A percentile compares a stretch with the other conserved stretches of the same genome.
phyloP scores from a whole-genome alignment of 1,140 invertebrate species.

The Calycopis cecrops region DNA sequence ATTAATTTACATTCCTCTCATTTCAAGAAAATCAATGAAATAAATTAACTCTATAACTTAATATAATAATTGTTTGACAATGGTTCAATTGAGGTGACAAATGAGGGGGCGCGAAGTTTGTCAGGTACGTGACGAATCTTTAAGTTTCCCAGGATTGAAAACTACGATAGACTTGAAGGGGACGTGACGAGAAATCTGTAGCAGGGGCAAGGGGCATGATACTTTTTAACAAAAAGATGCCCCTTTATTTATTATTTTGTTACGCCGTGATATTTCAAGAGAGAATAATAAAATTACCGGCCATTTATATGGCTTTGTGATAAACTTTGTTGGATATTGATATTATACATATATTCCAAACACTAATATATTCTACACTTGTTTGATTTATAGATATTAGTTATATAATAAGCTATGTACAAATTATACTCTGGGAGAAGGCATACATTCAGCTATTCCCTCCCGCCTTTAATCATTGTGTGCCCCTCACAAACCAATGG shows the following conservation, averaged over 20 bases:
- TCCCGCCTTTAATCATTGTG: too few relatives aligned
- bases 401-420: too few relatives aligned
- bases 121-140: constrained; percentile 67
- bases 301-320: constrained; percentile 3
- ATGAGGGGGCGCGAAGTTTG: constrained; percentile 43
- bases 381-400: too few relatives aligned
- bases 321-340: too few relatives aligned
- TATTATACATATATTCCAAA: too few relatives aligned
- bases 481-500: too few relatives aligned
- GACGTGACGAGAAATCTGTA: constrained; percentile 58
- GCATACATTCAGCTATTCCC: too few relatives aligned
- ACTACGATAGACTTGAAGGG: constrained; percentile 58
- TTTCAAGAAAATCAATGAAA: too few relatives aligned
- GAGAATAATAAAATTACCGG: constrained; percentile 18
- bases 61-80: constrained; percentile 25
- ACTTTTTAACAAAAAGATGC: constrained; percentile 11
- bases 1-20: too few relatives aligned
- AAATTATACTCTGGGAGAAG: too few relatives aligned
- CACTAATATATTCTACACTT: too few relatives aligned
- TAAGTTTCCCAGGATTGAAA: constrained; percentile 60
- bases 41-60: background rate
- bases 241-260: constrained; percentile 36
- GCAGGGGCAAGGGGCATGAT: constrained; percentile 17
- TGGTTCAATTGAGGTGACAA: constrained; percentile 37
- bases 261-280: constrained; percentile 11